These are phyloP conservation scores for Lagopus muta DNA, from an alignment of 2,113 vertebrate species.

Conservation along the genomic window DNA sequence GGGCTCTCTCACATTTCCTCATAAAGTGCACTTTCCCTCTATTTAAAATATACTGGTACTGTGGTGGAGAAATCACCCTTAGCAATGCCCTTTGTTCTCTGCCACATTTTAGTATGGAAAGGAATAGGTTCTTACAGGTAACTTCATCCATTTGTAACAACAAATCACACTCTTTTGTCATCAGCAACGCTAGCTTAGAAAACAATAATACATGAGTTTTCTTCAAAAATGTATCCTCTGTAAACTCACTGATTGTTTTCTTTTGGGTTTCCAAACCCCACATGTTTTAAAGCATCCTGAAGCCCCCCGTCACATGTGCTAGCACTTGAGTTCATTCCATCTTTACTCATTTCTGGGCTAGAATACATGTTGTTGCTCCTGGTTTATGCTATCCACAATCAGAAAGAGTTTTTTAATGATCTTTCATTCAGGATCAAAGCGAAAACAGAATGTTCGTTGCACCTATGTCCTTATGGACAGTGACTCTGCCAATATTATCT, in stretches of 20 bases:
- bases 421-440: neutral
- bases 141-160: neutral
- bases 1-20: conserved; percentile 57
- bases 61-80: neutral
- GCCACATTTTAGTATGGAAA: neutral
- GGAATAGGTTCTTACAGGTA: neutral
- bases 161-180: neutral
- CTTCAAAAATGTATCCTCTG: neutral
- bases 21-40: conserved; percentile 29
- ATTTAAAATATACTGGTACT: conserved; percentile 46
- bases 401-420: neutral
- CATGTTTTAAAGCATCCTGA: neutral
- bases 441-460: neutral
- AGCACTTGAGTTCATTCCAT: neutral
- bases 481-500: neutral
- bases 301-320: neutral
- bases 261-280: neutral
- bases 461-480: neutral
- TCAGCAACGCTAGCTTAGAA: neutral
- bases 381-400: neutral
- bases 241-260: neutral
- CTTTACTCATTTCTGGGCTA: neutral
- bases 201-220: neutral
- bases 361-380: neutral
- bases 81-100: neutral